phyloP scores from a whole-genome alignment of 1,140 invertebrate genomes.

The Dermatophagoides farinae region DNA sequence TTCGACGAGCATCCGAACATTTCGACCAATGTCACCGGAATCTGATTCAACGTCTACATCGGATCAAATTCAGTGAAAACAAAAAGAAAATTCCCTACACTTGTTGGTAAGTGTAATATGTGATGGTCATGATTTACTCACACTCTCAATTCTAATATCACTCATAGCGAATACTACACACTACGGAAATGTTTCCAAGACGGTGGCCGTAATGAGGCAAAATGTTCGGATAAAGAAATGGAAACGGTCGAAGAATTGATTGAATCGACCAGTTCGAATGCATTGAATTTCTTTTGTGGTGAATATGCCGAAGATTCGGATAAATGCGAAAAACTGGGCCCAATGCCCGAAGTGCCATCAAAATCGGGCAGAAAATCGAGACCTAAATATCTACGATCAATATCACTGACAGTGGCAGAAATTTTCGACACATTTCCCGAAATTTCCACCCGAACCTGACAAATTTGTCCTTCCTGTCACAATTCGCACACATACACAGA shows the following conservation, averaged over 20 bases:
- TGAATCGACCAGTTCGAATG: constrained; percentile 10
- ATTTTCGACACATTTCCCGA: constrained; percentile 9
- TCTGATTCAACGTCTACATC: constrained; percentile 4
- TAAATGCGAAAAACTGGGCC: constrained; percentile 9
- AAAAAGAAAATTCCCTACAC: constrained; percentile 10
- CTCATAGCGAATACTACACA: constrained; percentile 6
- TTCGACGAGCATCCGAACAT: neutral
- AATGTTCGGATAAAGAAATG: constrained; percentile 5
- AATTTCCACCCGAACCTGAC: neutral
- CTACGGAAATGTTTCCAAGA: constrained; percentile 7
- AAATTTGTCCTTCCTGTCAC: too few species aligned
- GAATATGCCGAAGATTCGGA: constrained; percentile 12
- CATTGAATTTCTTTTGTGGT: constrained; percentile 9
- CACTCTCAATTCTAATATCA: neutral
- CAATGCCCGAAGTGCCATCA: neutral
- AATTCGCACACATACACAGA: too few species aligned
- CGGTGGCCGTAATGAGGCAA: neutral
- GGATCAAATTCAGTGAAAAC: neutral
- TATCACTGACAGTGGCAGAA: constrained; percentile 5
- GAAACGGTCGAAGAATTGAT: constrained; percentile 8
- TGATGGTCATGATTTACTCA: neutral
- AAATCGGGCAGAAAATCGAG: neutral
- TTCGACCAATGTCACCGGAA: constrained; percentile 3
- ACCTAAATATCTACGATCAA: neutral
- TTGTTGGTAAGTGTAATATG: constrained; percentile 8